These are phyloP conservation scores for Pollicipes pollicipes DNA, from an alignment of 1,140 invertebrate species.

Conservation along the genomic window DNA sequence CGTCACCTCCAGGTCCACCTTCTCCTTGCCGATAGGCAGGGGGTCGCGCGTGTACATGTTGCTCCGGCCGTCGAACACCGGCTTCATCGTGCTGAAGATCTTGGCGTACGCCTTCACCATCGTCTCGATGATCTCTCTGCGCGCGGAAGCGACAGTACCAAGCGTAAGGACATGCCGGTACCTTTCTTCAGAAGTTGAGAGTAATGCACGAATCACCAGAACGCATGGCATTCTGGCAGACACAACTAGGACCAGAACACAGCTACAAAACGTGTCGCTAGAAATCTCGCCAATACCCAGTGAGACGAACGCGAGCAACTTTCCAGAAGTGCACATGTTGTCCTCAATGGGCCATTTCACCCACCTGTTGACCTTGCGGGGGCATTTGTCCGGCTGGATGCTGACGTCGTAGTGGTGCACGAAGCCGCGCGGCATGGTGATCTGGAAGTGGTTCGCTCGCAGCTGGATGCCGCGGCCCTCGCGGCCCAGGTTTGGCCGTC, in stretches of 20 bases:
- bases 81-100: constrained; percentile 92
- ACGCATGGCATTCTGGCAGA: too few relatives aligned
- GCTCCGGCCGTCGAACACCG: constrained; percentile 97
- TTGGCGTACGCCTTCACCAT: constrained; percentile 97
- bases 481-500: constrained; percentile 61
- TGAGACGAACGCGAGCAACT: too few relatives aligned
- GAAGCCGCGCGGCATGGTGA: constrained; percentile 94
- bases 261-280: too few relatives aligned
- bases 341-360: too few relatives aligned
- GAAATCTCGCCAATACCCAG: too few relatives aligned
- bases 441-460: constrained; percentile 98
- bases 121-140: constrained; percentile 92
- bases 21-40: constrained; percentile 86
- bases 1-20: constrained; percentile 84
- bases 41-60: constrained; percentile 97
- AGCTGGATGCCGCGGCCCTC: constrained; percentile 89
- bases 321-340: too few relatives aligned
- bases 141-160: constrained; percentile 23
- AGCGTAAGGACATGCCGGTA: not conserved
- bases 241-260: too few relatives aligned
- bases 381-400: constrained; percentile 98
- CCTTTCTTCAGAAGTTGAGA: too few relatives aligned
- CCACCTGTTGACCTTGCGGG: constrained; percentile 79
- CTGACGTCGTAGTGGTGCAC: constrained; percentile 98
- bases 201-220: too few relatives aligned